Base-by-base conservation (phyloP, 2,113 vertebrate species). In the Morone chrysops region DNA sequence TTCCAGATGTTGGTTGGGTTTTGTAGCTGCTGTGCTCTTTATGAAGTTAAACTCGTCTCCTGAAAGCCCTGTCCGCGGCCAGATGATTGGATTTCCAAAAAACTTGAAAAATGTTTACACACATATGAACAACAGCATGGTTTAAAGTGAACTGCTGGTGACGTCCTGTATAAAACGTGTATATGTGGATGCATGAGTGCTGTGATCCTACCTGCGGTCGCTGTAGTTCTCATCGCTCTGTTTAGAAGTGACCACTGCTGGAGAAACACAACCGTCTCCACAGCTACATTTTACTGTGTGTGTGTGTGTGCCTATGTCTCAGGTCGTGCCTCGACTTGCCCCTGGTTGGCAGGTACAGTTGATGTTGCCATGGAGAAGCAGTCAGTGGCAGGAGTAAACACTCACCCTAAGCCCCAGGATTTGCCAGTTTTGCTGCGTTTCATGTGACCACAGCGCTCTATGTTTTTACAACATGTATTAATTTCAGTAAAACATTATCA, bases 191-290 rank as follows among this genome's bases (percentile, higher is more conserved):
- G 14, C 22, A 11, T 31, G 54, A 38, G 43, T 47, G 60, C 20
- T 61, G 18, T 1, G 53, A 22, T 59, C 82, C 53, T 75, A 85
- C 82, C 86, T 79, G 70, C 12, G 0, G 45, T 20, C 17, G 56
- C 57, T 78, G 81, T 65, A n/a, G 31, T 40, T 61, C 51, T 45
- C 47, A 4, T 6, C 0, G 0, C n/a, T 79, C 50, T 41, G 61
- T 75, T 60, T 14, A 51, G 5, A 72, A 77, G 45, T 80, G 80
- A 83, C 82, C 82, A 68, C 63, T 75, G 50, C 41, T 25, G 41
- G 20, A 81, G 81, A 67, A 75, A 84, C 70, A 70, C 79, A 82
- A 82, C 48, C 12, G 79, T 89, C 51, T 89, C 87, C 87, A 77
- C 65, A 65, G 68, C 51, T 68, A 80, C 82, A 45, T 41, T 40